Evolutionary conservation across 2,113 vertebrate genomes (phyloP).

Genomic region (Ameiurus melas): DNA sequence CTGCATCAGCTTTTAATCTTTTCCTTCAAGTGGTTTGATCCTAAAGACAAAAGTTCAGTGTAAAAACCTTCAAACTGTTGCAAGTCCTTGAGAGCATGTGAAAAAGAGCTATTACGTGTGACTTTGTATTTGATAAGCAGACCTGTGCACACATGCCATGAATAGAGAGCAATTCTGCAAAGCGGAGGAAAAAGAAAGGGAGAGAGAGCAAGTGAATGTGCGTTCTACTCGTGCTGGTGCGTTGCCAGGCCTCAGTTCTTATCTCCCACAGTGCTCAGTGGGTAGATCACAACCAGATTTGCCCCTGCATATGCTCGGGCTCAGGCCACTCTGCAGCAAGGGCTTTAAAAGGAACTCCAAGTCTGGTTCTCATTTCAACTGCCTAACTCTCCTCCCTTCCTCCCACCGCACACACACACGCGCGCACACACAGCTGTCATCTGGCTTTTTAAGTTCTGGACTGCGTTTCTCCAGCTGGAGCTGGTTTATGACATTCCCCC

Average conservation of each 20-base stretch:
- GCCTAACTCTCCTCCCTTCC: slow-evolving; percentile 50
- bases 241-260: slow-evolving; percentile 29
- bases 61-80: neutral
- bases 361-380: slow-evolving; percentile 83
- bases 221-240: slow-evolving; percentile 36
- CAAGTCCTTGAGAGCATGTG: neutral
- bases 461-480: slow-evolving; percentile 86
- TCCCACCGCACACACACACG: slow-evolving; percentile 35
- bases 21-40: slow-evolving; percentile 13
- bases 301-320: slow-evolving; percentile 73
- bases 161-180: slow-evolving; percentile 23
- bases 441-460: slow-evolving; percentile 84
- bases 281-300: slow-evolving; percentile 74
- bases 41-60: slow-evolving; percentile 12
- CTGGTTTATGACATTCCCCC: slow-evolving; percentile 88
- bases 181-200: neutral
- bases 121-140: slow-evolving; percentile 42
- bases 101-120: slow-evolving; percentile 15
- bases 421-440: slow-evolving; percentile 82
- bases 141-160: slow-evolving; percentile 40
- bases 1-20: slow-evolving; percentile 1
- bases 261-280: slow-evolving; percentile 65
- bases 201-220: neutral
- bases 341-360: slow-evolving; percentile 79
- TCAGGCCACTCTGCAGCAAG: slow-evolving; percentile 65